Evolutionary conservation across 1,140 invertebrate species (phyloP), one percentile per base, ranked within the genome.

Genomic region (Pollicipes pollicipes): DNA sequence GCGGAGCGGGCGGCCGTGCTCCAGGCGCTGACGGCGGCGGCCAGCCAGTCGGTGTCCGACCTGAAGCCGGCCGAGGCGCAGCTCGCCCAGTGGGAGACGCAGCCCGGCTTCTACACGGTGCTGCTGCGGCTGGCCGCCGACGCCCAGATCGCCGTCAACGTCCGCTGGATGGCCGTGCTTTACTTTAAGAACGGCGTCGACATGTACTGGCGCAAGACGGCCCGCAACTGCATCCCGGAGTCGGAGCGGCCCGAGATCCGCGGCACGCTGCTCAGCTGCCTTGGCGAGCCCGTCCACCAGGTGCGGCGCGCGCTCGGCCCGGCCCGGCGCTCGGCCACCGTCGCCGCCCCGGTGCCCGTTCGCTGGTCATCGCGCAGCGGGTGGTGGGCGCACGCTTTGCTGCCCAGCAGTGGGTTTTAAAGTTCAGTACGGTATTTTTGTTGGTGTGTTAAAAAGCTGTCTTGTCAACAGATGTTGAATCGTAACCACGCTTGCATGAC

Each of bases 111-210:
- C 79, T 94, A 95, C 81, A 87, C 88, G 73, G 84, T 88, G 66
- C 81, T 97, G 76, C 83, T 88, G 79, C 90, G 75, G 66, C 70
- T 73, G 67, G 30, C 30, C 68, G 68, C 86, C 67, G 88, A 93
- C 78, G 86, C 90, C 78, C 83, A 84, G n/a, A 83, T 95, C 70
- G 88, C 90, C 76, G 81, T 88, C 0, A 93, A 93, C 82, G 87
- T 95, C 0, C 83, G 95, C 76, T 96, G 91, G 89, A 85, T 97
- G 78, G 92, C 93, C 32, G 87, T 93, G 21, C 84, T 97, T 73
- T 96, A 89, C 81, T 88, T 96, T 74, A 97, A 97, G 80, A 97
- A 95, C 84, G 94, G 93, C 1, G 85, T 97, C n/a, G 93, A 96
- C 73, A 87, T 86, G 71, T 95, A 95, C 77, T 98, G 94, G 95